Conservation (phyloP, 2,113 vertebrate species). For the Sisor rabdophorus region DNA sequence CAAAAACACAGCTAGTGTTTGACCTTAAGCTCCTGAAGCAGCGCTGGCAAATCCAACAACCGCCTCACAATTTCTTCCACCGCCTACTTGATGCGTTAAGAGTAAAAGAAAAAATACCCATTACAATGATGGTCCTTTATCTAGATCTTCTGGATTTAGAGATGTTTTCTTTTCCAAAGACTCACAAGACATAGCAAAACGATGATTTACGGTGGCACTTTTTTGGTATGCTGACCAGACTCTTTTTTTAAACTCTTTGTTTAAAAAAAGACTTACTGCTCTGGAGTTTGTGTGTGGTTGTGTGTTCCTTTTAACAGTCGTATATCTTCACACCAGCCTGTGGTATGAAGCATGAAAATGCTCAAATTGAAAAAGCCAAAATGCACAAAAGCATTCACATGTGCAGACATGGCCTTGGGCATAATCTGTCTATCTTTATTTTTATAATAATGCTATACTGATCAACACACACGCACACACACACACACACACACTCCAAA, state of each 20-base stretch:
- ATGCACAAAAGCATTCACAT: not conserved
- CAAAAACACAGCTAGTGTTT: conserved; percentile 4
- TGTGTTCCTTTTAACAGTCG: conserved; percentile 6
- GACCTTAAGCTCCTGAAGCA: conserved; percentile 30
- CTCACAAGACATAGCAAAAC: conserved; percentile 52
- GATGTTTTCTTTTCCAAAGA: conserved; percentile 49
- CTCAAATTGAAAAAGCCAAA: not conserved
- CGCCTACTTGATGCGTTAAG: conserved; percentile 46
- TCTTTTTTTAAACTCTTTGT: conserved; percentile 35
- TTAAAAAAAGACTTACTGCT: conserved; percentile 49
- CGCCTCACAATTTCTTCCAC: conserved; percentile 11
- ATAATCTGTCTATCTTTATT: conserved; percentile 61
- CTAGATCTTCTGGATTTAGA: conserved; percentile 36
- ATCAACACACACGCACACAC: not conserved
- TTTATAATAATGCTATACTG: conserved; percentile 58
- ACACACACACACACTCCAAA: too few species aligned
- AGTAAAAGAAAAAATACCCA: conserved; percentile 52
- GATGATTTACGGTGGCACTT: conserved; percentile 64
- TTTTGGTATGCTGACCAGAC: conserved; percentile 53
- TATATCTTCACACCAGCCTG: not conserved
- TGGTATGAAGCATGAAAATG: not conserved
- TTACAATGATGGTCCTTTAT: conserved; percentile 45
- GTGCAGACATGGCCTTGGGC: not conserved
- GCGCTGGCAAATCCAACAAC: conserved; percentile 19
- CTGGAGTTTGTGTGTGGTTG: conserved; percentile 50